Evolutionary conservation across 2,888 invertebrate genomes (phyloP).

Genomic region (Xestia ashworthii): DNA sequence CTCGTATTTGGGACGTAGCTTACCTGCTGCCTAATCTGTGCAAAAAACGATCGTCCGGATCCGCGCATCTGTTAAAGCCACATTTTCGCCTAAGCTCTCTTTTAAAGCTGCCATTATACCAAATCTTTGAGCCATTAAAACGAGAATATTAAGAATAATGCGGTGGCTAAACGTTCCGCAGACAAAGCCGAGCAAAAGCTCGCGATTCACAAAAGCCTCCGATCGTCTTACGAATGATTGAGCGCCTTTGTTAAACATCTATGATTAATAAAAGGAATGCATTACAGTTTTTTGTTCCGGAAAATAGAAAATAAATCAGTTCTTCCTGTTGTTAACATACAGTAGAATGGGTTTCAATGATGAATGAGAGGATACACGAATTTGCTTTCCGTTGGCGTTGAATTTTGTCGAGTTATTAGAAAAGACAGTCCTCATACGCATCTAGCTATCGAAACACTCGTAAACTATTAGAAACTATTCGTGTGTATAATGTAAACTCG

Average conservation of each 20-base stretch:
- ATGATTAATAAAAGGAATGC: slow-evolving; percentile 37
- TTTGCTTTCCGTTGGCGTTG: slow-evolving; percentile 1
- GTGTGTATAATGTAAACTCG: slow-evolving; percentile 36
- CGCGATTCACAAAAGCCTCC: slow-evolving; percentile 57
- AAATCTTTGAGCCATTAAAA: slow-evolving; percentile 44
- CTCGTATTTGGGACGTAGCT: slow-evolving; percentile 11
- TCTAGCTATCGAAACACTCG: background rate
- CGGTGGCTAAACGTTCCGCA: slow-evolving; percentile 44
- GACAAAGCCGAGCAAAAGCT: slow-evolving; percentile 60
- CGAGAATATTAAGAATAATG: slow-evolving; percentile 47
- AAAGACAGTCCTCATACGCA: background rate
- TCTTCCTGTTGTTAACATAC: slow-evolving; percentile 8
- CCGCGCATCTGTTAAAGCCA: slow-evolving; percentile 31
- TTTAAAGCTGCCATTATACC: slow-evolving; percentile 41
- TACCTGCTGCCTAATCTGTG: slow-evolving; percentile 43
- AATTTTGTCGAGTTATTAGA: background rate
- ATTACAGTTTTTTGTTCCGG: slow-evolving; percentile 36
- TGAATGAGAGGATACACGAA: slow-evolving; percentile 11
- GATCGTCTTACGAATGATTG: slow-evolving; percentile 56
- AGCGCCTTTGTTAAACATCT: slow-evolving; percentile 58
- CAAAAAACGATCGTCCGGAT: slow-evolving; percentile 45
- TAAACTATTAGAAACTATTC: background rate
- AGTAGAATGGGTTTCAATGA: slow-evolving; percentile 4
- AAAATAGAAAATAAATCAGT: slow-evolving; percentile 34
- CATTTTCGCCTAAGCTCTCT: slow-evolving; percentile 27